Evolutionary conservation across 1,140 invertebrate species (phyloP).

Genomic region (Danaus melanippus): DNA sequence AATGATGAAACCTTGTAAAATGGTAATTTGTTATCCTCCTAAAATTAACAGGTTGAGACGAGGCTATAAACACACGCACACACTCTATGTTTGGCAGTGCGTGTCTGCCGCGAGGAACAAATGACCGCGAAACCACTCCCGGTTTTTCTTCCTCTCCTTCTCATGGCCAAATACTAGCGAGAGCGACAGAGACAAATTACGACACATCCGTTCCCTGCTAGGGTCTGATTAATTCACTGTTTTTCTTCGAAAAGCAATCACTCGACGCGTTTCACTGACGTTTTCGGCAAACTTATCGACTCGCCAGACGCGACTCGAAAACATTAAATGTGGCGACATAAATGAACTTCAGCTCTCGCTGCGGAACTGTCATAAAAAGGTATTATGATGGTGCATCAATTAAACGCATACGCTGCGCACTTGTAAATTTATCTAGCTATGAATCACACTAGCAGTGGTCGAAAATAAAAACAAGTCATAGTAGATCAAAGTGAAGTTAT

Average conservation of each 20-base stretch:
- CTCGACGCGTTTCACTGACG: conserved; percentile 36
- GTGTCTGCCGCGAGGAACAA: conserved; percentile 47
- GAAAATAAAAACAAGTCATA: conserved; percentile 69
- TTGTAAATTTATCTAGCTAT: conserved; percentile 60
- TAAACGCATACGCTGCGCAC: conserved; percentile 46
- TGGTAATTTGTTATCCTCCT: conserved; percentile 31
- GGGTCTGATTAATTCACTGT: conserved; percentile 61
- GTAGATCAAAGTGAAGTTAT: conserved; percentile 68
- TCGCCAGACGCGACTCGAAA: conserved; percentile 11
- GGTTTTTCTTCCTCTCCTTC: conserved; percentile 41
- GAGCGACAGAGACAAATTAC: conserved; percentile 49
- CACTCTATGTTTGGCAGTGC: conserved; percentile 28
- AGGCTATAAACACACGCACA: conserved; percentile 25
- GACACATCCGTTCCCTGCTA: conserved; percentile 41
- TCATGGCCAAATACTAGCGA: conserved; percentile 23
- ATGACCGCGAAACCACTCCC: conserved; percentile 50
- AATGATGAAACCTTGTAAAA: conserved; percentile 9
- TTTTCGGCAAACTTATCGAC: conserved; percentile 46
- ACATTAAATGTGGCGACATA: neutral
- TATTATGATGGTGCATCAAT: conserved; percentile 52
- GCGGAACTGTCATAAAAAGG: conserved; percentile 48
- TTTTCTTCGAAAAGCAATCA: conserved; percentile 59
- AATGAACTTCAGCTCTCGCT: conserved; percentile 21
- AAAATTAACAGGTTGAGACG: conserved; percentile 27
- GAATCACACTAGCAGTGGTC: conserved; percentile 59